Conservation (phyloP, 2,113 vertebrate species). For the Sinocyclocheilus grahami region DNA sequence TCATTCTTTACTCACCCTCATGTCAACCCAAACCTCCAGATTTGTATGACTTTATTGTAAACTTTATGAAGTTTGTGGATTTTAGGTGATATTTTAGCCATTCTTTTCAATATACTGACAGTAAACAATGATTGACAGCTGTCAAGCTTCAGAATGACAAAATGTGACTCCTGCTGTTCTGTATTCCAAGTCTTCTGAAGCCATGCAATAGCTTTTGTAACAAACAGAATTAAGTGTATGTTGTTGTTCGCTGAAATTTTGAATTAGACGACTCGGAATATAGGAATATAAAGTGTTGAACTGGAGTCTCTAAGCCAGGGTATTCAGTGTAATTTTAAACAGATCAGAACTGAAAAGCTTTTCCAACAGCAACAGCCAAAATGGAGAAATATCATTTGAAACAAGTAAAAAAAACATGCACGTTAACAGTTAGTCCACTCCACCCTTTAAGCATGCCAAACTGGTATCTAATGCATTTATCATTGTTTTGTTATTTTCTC, state of each 20-base stretch:
- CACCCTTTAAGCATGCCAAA: not conserved
- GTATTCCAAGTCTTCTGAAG: not conserved
- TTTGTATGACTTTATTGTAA: not conserved
- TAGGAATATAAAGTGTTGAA: not conserved
- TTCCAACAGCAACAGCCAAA: not conserved
- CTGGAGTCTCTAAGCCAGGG: not conserved
- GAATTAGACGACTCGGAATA: not conserved
- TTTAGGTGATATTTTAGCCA: too few species aligned
- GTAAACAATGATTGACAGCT: not conserved
- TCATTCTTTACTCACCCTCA: not conserved
- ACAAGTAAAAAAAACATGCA: not conserved
- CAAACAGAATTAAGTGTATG: not conserved
- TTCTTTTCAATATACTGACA: not conserved
- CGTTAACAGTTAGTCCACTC: not conserved
- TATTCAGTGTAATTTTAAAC: not conserved
- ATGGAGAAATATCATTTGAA: not conserved
- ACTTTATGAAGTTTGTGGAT: not conserved
- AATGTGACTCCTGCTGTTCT: not conserved
- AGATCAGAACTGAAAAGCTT: not conserved
- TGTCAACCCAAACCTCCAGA: not conserved
- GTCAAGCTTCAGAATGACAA: not conserved
- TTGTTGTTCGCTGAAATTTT: not conserved
- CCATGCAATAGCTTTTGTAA: not conserved
- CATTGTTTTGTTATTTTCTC: not conserved
- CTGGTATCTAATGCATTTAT: not conserved